These are phyloP conservation scores for Spodoptera frugiperda DNA, from an alignment of 1,140 invertebrate species.

Conservation along the genomic window DNA sequence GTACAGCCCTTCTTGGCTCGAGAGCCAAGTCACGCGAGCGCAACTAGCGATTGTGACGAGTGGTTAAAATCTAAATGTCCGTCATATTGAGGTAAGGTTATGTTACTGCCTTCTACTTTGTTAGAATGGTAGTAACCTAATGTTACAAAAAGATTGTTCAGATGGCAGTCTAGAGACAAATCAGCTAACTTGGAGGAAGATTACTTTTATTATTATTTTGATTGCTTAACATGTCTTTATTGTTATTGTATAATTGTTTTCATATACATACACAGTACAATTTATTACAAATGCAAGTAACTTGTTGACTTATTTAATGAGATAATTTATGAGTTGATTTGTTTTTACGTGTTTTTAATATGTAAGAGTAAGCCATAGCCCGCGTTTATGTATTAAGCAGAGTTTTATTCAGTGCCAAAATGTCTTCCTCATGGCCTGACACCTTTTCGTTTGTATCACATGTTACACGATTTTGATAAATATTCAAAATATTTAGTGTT, in stretches of 20 bases:
- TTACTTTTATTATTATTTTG: neutral
- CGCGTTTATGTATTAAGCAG: neutral
- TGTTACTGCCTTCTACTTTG: neutral
- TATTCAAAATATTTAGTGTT: conserved; percentile 11
- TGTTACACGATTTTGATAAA: conserved; percentile 12
- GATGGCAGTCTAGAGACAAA: no score
- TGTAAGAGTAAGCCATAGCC: conserved; percentile 20
- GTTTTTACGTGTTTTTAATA: conserved; percentile 14
- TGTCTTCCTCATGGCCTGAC: neutral
- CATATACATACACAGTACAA: neutral
- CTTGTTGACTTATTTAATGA: conserved; percentile 39
- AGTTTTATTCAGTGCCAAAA: conserved; percentile 37
- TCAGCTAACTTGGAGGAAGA: neutral
- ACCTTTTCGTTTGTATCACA: neutral
- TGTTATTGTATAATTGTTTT: neutral
- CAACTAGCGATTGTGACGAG: no score
- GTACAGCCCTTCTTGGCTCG: no score
- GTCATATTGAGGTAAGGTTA: neutral
- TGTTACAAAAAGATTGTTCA: no score
- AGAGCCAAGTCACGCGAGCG: no score
- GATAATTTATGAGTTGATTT: conserved; percentile 24
- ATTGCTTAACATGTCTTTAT: neutral
- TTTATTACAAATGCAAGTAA: neutral
- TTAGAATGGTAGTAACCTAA: no score
- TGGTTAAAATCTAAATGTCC: neutral